Base-by-base conservation (phyloP, 2,888 invertebrate genomes). In the Pinctada fucata region DNA sequence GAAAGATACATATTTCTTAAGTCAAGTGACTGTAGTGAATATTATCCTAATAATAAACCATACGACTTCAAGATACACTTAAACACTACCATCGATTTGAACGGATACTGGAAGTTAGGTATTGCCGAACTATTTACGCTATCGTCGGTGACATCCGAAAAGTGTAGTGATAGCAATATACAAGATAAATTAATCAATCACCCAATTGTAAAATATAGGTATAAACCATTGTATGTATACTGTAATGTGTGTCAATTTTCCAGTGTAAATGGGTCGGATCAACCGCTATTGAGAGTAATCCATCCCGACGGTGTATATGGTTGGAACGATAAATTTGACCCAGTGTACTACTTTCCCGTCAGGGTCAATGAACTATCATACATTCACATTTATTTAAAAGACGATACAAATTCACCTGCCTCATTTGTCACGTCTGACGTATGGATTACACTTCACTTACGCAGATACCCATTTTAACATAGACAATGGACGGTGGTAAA, bases 401-500 rank as follows among this genome's bases (percentile, higher is more conserved):
- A 68, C 49, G 68, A 68, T 68, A 47, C 68, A 49, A n/a, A n/a
- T 13, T 51, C 47, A 75, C 47, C 68, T 52, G 52, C 58, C n/a
- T 67, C 75, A 75, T 75, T 75, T 52, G 47, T 74, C 31, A 66
- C 65, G 52, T 66, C 65, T 3, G 67, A 66, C 51, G 75, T 75
- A 31, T 69, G 47, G 48, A 6, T 75, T 3, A 75, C 75, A 49
- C 47, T 75, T 67, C 75, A 75, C 52, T 75, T 75, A 52, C 50
- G 66, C 45, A 67, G 67, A 31, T 75, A 75, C 58, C 75, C 75
- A 47, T 75, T 75, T 68, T 75, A 67, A 49, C 3, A 3, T n/a
- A 47, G 68, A 67, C 16, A 68, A 13, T 31, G 31, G 31, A 50
- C 31, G n/a, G n/a, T 31, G 58, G 47, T 10, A 68, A 52, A 3